Base-by-base conservation (phyloP, 1,140 invertebrate species). In the Hypsibius dujardini region DNA sequence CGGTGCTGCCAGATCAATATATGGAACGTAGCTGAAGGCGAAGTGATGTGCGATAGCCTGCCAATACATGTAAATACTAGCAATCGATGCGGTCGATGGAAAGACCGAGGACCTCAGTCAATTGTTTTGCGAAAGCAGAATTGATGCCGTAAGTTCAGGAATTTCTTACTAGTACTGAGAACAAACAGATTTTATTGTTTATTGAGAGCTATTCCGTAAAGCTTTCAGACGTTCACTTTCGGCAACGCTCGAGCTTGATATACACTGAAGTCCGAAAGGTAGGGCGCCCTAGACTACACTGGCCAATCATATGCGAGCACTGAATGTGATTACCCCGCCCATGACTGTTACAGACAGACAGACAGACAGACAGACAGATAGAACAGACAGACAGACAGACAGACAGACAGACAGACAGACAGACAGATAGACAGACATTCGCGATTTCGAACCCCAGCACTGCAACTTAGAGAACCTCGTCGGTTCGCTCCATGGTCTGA, bases 1-100 rank as follows among this genome's bases (percentile, higher is more conserved):
- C 74, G 79, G 80, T 69, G 80, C 81, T 12, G 82, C 78, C 59
- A 80, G 77, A 67, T 84, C 82, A 40, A 88, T 82, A 78, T 88
- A 97, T 7, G 90, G 88, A 78, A 88, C 86, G 79, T 94, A 88
- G 46, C 91, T 91, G 78, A 96, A 97, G 74, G 90, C 91, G 79
- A 90, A 95, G 77, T 93, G 90, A 81, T 96, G 93, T 1, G 90
- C 92, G 15, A 96, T 86, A 0, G 92, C 7, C 50, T 56, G 50
- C 28, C 28, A 28, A 28, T 28, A 28, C 28, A 28, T 28, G 28
- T 28, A 28, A 28, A 28, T 28, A 28, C 28, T 28, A 28, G 28
- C 28, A 28, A 28, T 28, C 28, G 28, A 28, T 28, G 28, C 28
- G 28, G 28, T 28, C 50, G 50, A 56, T n/a, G 7, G 50, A 56